Conservation (phyloP, 2,797 vertebrate genomes). For the Squalus acanthias region DNA sequence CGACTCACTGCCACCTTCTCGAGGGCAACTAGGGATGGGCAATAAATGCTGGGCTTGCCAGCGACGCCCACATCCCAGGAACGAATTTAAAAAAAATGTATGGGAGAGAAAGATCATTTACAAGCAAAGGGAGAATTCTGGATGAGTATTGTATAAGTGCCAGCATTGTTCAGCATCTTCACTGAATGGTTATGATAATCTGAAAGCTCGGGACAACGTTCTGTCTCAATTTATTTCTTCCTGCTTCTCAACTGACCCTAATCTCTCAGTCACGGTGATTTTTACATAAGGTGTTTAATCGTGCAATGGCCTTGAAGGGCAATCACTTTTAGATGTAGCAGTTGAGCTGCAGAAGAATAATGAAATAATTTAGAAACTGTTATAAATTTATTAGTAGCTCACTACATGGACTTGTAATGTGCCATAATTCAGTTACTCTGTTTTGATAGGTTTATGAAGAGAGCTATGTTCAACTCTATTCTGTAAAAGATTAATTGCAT, state of each 20-base stretch:
- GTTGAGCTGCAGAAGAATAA: not conserved
- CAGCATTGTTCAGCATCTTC: not conserved
- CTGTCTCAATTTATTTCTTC: not conserved
- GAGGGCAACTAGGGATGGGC: too few species aligned
- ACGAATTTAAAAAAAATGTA: not conserved
- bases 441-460: conserved; percentile 2
- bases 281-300: not conserved
- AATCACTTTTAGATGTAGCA: not conserved
- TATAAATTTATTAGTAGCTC: not conserved
- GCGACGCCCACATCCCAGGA: too few species aligned
- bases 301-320: not conserved
- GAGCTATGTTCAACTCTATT: not conserved
- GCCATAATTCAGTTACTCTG: not conserved
- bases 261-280: not conserved
- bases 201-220: not conserved
- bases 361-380: not conserved
- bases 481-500: not conserved
- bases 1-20: too few species aligned
- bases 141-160: not conserved
- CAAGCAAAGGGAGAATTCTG: not conserved
- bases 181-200: not conserved
- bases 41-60: too few species aligned
- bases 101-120: not conserved
- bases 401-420: not conserved
- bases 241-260: not conserved